A percentile compares a stretch with the other conserved stretches of the same genome.
Conservation (phyloP, 2,113 vertebrate species). For the Galemys pyrenaicus region DNA sequence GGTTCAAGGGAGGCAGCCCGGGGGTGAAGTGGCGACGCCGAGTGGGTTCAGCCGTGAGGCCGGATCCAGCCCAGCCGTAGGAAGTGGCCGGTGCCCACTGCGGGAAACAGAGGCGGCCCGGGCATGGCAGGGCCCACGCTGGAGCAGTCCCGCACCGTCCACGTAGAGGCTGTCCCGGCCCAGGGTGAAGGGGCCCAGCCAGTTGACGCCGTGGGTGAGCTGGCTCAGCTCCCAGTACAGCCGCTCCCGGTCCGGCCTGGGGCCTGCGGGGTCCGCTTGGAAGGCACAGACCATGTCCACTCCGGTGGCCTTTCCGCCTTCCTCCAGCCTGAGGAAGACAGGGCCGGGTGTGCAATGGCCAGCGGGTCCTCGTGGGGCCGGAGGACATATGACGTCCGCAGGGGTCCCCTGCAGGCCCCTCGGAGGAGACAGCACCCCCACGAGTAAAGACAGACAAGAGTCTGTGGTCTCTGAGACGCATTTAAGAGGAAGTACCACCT, state of each 20-base stretch:
- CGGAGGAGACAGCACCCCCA: background rate
- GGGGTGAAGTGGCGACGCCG: background rate
- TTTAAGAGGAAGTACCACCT: background rate
- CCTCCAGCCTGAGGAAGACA: slow-evolving; percentile 45
- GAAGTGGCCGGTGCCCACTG: background rate
- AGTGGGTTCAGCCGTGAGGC: background rate
- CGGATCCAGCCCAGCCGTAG: background rate
- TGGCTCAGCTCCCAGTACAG: slow-evolving; percentile 68
- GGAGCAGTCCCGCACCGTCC: slow-evolving; percentile 64
- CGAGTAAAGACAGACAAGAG: background rate
- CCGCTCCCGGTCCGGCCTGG: background rate
- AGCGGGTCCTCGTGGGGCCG: no score
- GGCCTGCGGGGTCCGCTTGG: background rate
- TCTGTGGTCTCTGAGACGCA: background rate
- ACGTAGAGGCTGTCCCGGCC: slow-evolving; percentile 67
- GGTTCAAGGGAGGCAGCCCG: accelerated
- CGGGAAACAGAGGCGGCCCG: background rate
- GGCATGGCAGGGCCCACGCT: no score
- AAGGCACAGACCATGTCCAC: slow-evolving; percentile 4
- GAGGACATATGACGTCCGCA: background rate
- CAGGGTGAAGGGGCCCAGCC: slow-evolving; percentile 50
- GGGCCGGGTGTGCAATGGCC: background rate
- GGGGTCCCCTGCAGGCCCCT: background rate
- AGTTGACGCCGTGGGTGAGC: slow-evolving; percentile 19
- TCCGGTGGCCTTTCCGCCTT: background rate